Evolutionary conservation across 2,888 invertebrate genomes (phyloP), one percentile per base, ranked within the genome.

Genomic region (Listrodromus nycthemerus): DNA sequence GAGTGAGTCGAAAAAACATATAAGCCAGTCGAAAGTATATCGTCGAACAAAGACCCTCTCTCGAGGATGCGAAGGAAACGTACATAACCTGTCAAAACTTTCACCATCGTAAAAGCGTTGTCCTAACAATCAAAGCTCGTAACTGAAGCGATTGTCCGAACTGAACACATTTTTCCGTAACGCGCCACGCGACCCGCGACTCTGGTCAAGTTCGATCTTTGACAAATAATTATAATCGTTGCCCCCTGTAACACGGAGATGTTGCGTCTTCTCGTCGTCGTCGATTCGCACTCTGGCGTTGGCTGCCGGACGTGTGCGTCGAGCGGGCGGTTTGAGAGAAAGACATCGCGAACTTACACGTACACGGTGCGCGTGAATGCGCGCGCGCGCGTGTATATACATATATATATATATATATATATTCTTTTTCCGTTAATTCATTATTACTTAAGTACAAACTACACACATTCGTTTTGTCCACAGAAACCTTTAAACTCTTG

Each of bases 31-130:
- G 27, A 61, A 65, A 24, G 24, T 79, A 33, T 33, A 33, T 70
- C 16, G 13, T 61, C 52, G 37, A 50, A 76, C 48, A 75, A 75
- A 75, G 50, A n/a, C 33, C 7, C 6, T 41, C 41, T 41, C 41
- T 7, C 6, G 50, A 30, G n/a, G 61, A 73, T 41, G 73, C 75
- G n/a, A 69, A 58, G 3, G 33, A 74, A 77, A 84, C 84, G 84
- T 84, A 84, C 84, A 84, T 84, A 84, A 84, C 84, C 84, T 84
- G 58, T 71, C 70, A 45, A 75, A 24, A 79, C 79, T 84, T 82
- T 81, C 75, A 84, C 71, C 78, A 82, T 81, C 78, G 71, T 73
- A 74, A 74, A 55, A 76, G 61, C 67, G 80, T 73, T 79, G 48
- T 21, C 84, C 81, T 75, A 79, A 79, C 81, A 78, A 79, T 81